Base-by-base conservation (phyloP, 2,888 invertebrate genomes). In the Synergus gifuensis region DNA sequence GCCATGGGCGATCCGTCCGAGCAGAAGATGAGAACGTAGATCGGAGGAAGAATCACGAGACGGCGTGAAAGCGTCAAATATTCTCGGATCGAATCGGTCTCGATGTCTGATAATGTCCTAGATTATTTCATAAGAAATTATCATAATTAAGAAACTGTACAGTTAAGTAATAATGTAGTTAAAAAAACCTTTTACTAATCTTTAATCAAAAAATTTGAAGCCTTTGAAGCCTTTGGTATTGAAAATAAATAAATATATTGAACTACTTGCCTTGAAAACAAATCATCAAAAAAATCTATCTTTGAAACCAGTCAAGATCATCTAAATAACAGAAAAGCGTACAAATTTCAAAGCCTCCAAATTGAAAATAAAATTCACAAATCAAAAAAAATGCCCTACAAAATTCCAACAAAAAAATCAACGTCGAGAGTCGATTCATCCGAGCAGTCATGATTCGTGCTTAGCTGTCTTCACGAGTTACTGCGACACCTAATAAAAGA, bases 11-110 rank as follows among this genome's bases (percentile, higher is more conserved):
- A n/a, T 54, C 54, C 46, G 28, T 73, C 49, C 36, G 14, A 73
- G 16, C 36, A 73, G 28, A 69, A 28, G 54, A 73, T 73, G 36
- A 73, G 73, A 54, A 73, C 28, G 28, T 73, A 54, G 46, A 73
- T 73, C 73, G 73, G 28, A 49, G 36, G 54, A 49, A 36, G 22
- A 73, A 73, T 73, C 73, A 36, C 49, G 73, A 73, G 73, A 73
- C 36, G 36, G 73, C 73, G 73, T 73, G 49, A 28, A 36, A 9
- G 54, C 73, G 73, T 36, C 73, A 73, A 54, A 22, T 36, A 54
- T 73, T 73, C 49, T 54, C 49, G 73, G 73, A 73, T 73, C 28
- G 73, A 73, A 54, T 73, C 73, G 73, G 49, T n/a, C 64, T 64
- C 40, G 64, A 64, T 36, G 28, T 73, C 49, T 73, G 16, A 73